Evolutionary conservation across 2,797 vertebrate genomes (phyloP).

Genomic region (Perodicticus potto): DNA sequence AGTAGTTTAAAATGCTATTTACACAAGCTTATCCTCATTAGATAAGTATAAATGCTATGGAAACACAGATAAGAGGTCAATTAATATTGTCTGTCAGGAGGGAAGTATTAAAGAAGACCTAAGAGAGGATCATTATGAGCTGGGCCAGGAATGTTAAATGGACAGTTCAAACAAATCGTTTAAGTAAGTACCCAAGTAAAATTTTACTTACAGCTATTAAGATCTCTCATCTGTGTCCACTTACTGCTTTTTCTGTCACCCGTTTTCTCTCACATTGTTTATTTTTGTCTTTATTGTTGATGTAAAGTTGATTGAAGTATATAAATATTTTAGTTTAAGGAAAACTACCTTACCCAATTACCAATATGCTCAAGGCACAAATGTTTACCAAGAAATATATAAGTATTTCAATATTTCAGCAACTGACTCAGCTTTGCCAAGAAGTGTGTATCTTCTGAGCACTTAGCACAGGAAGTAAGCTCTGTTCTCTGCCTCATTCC

Average conservation of each 20-base stretch:
- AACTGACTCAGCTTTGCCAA: neutral
- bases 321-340: neutral
- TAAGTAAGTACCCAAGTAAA: constrained; percentile 28
- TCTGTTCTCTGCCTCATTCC: neutral
- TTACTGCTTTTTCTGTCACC: neutral
- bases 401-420: neutral
- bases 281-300: constrained; percentile 38
- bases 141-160: neutral
- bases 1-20: constrained; percentile 40
- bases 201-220: neutral
- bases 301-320: constrained; percentile 33
- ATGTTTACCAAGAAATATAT: neutral
- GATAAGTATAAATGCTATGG: neutral
- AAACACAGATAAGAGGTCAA: neutral
- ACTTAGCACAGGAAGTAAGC: neutral
- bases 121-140: neutral
- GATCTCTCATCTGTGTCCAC: neutral
- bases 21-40: neutral
- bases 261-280: neutral
- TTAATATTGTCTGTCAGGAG: neutral
- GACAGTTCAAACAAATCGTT: neutral
- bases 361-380: neutral
- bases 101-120: neutral
- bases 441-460: neutral
- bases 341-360: neutral